Base-by-base conservation (phyloP, 2,797 vertebrate species). In the Etheostoma perlongum region DNA sequence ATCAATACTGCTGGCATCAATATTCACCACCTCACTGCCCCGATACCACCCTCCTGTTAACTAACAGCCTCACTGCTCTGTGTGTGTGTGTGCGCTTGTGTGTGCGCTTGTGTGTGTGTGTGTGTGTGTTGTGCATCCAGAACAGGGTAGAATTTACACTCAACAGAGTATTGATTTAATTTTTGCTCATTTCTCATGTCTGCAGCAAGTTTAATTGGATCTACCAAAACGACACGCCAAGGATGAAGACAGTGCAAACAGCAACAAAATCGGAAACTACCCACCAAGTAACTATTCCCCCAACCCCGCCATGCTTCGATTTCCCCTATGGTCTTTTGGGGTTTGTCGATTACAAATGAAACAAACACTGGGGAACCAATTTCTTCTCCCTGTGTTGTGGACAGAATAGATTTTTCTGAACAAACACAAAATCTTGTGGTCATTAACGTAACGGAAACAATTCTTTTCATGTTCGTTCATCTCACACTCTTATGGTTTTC, bases 1-100 rank as follows among this genome's bases (percentile, higher is more conserved):
- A 90, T 94, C 93, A 90, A 93, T 93, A 92, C 51, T 27, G 62
- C 67, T 76, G 78, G 51, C 88, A 91, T 94, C 88, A 83, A 92
- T 90, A 93, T 91, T 92, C 89, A 90, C 83, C 78, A 88, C 78
- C 77, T 81, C 84, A 79, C 86, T 76, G 83, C 71, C 67, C 73
- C 44, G 44, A 79, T 82, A 86, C 87, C 78, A 76, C 68, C 78
- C 64, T 85, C 63, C 81, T 85, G 79, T 89, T 87, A 91, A 85
- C 89, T 88, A 90, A 91, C 84, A 72, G 74, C 67, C 72, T 72
- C 64, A 59, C 30, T 60, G 58, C 66, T 79, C 5, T 59, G 42
- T 66, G 5, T 65, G 27, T 54, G 14, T 23, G 48, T 74, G 67
- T 69, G 59, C 65, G 51, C 54, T 52, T 63, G 54, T 70, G 19